Conservation (phyloP, 2,888 invertebrate genomes). For the Eristalis tenax region DNA sequence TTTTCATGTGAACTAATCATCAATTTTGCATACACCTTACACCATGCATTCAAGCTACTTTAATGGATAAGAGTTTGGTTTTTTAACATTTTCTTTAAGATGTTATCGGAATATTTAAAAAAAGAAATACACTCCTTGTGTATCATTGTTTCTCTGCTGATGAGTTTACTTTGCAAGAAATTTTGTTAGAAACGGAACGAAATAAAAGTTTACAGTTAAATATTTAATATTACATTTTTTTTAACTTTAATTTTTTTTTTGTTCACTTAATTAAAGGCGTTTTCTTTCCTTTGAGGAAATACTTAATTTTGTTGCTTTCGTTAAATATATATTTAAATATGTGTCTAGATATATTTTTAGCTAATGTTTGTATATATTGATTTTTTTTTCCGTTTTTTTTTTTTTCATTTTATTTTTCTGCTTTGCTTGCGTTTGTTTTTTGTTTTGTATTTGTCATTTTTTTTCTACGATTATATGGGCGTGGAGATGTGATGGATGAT, state of each 20-base stretch:
- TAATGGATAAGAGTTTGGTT: constrained; percentile 19
- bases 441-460: constrained; percentile 48
- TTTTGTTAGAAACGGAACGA: constrained; percentile 57
- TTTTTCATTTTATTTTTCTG: not conserved
- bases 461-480: constrained; percentile 38
- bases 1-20: constrained; percentile 10
- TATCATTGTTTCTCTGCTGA: not conserved
- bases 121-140: not conserved
- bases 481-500: constrained; percentile 2
- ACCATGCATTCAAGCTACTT: constrained; percentile 37
- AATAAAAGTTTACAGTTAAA: constrained; percentile 47
- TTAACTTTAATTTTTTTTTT: constrained; percentile 5
- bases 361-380: constrained; percentile 63
- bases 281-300: constrained; percentile 79
- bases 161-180: constrained; percentile 21
- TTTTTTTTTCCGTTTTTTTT: constrained; percentile 38
- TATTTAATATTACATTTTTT: constrained; percentile 1
- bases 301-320: constrained; percentile 71
- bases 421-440: constrained; percentile 65
- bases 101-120: constrained; percentile 63
- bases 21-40: constrained; percentile 19
- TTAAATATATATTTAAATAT: constrained; percentile 5
- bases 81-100: constrained; percentile 24
- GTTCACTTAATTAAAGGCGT: constrained; percentile 75
- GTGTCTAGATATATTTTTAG: constrained; percentile 69